Percentiles rank a stretch among this genome's conserved stretches.
These are phyloP conservation scores for Caranx melampygus DNA, from an alignment of 2,113 vertebrate species.

Conservation along the genomic window DNA sequence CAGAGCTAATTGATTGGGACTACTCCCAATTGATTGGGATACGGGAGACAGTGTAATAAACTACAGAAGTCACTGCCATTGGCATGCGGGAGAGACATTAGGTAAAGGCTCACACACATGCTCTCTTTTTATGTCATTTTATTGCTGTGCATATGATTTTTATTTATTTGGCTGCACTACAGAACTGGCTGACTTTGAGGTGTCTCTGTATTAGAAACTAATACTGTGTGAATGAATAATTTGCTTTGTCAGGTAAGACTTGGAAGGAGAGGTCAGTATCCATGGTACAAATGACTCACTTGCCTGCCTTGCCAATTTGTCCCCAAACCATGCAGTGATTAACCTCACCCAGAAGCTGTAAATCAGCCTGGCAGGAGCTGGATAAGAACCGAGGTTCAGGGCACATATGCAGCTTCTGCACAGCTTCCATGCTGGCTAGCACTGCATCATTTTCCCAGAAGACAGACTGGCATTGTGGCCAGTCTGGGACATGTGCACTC, in stretches of 20 bases:
- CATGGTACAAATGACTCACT: conserved; percentile 39
- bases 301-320: conserved; percentile 32
- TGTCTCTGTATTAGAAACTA: conserved; percentile 7
- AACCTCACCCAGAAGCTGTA: conserved; percentile 48
- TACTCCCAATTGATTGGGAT: conserved; percentile 55
- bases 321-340: conserved; percentile 46
- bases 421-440: conserved; percentile 36
- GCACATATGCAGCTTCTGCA: conserved; percentile 41
- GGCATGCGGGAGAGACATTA: conserved; percentile 1
- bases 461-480: conserved; percentile 46
- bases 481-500: conserved; percentile 54
- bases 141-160: background rate
- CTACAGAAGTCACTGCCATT: conserved; percentile 10
- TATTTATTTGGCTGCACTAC: background rate
- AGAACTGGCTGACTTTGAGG: background rate
- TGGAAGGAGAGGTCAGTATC: conserved; percentile 33
- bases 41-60: conserved; percentile 49
- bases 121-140: background rate
- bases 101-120: background rate
- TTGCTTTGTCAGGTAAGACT: conserved; percentile 31
- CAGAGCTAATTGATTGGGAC: conserved; percentile 71
- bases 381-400: conserved; percentile 4
- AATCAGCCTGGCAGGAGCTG: conserved; percentile 54
- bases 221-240: conserved; percentile 31
- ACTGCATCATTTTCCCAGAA: conserved; percentile 43